These are phyloP conservation scores for Lethenteron reissneri DNA, from an alignment of 2,113 vertebrate genomes.

Conservation along the genomic window DNA sequence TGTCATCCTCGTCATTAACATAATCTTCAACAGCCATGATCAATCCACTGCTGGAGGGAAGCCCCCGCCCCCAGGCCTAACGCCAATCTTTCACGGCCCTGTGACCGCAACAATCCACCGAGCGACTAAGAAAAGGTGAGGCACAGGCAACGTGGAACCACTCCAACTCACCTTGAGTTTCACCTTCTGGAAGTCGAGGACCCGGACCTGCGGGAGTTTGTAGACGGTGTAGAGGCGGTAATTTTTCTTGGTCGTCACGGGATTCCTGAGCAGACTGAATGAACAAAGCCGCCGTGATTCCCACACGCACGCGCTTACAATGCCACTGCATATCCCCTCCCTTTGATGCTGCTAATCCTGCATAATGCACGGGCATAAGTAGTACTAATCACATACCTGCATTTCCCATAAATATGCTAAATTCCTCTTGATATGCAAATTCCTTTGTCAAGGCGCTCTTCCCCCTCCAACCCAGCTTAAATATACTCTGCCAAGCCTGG, in stretches of 20 bases:
- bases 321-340: too few species aligned
- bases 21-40: not conserved
- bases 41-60: not conserved
- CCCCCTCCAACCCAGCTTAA: too few species aligned
- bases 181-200: conserved; percentile 93
- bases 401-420: too few species aligned
- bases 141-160: not conserved
- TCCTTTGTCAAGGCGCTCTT: too few species aligned
- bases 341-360: too few species aligned
- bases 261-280: conserved; percentile 64
- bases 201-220: conserved; percentile 78
- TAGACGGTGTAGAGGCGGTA: conserved; percentile 84
- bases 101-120: not conserved
- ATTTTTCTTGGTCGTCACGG: conserved; percentile 90
- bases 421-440: too few species aligned
- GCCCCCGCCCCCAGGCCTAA: not conserved
- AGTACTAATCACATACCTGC: too few species aligned
- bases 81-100: not conserved
- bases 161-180: conserved; percentile 55
- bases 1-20: too few species aligned
- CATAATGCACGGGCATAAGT: too few species aligned
- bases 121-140: not conserved
- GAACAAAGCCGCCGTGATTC: too few species aligned
- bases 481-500: too few species aligned
- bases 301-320: too few species aligned